A percentile compares a stretch with the other conserved stretches of the same genome.
Conservation (phyloP, 37 sponge, comb jelly and placozoan species). For the Eunapius fragilis region DNA sequence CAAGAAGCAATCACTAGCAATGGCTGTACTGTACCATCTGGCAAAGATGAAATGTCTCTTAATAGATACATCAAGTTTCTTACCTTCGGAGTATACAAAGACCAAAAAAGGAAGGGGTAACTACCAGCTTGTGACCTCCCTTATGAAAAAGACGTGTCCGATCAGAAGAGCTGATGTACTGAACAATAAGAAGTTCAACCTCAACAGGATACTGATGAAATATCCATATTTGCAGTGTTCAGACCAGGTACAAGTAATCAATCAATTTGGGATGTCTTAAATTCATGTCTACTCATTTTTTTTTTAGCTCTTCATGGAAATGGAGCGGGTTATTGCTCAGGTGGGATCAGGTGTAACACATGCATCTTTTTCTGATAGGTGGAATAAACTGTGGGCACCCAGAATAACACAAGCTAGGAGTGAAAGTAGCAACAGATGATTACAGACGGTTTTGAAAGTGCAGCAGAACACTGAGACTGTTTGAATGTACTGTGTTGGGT, state of each 20-base stretch:
- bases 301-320: neutral
- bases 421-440: neutral
- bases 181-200: neutral
- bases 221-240: neutral
- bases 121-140: neutral
- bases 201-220: neutral
- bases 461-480: neutral
- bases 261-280: neutral
- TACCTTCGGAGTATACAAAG: neutral
- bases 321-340: neutral
- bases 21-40: neutral
- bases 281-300: neutral
- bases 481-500: neutral
- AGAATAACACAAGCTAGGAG: neutral
- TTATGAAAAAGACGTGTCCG: neutral
- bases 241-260: neutral
- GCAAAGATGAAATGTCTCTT: neutral
- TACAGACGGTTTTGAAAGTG: neutral
- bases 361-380: neutral
- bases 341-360: neutral
- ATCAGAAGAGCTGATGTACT: neutral
- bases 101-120: neutral
- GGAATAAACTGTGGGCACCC: neutral
- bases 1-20: neutral
- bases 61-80: neutral